Base-by-base conservation (phyloP, 1,140 invertebrate species). In the Diorhabda carinulata region DNA sequence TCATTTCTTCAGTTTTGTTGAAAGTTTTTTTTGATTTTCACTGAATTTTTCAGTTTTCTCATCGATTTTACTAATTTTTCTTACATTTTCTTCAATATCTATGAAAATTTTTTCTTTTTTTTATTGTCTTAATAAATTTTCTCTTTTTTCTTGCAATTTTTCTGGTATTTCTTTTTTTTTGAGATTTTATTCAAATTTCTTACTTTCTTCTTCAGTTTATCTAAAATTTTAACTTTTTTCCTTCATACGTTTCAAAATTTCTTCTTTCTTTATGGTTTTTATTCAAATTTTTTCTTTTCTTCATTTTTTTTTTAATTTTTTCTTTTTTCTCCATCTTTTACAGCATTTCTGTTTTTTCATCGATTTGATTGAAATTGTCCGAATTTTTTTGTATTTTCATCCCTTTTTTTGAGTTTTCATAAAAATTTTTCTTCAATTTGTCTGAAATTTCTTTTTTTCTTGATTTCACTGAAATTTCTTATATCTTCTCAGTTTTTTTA, bases 141-240 rank as follows among this genome's bases (percentile, higher is more conserved):
- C 25, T 25, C 25, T 25, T 25, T 25, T 25, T 25, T 25, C 25
- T 25, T 25, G 25, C 25, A 25, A 25, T 52, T 6, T 52, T 9
- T 52, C 45, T 9, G 8, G 8, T 6, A 6, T 9, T 52, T 9
- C 8, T 6, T 3, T 52, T 9, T 47, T 52, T 52, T 52, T 9
- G 5, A 9, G 45, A 6, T 6, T 52, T 52, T 52, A 6, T 1
- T 52, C 45, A 5, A 52, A 5, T 52, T 52, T 52, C 8, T 4
- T 47, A n/a, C 45, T 71, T 8, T 5, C 8, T 5, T 52, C 5
- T 52, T 52, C 5, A 6, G 5, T 52, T 52, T 52, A 5, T 73
- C 64, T n/a, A 78, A 71, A 6, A 75, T 66, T 8, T 76, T 25
- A n/a, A 81, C 72, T 74, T 82, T 79, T 25, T 76, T 76, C 3